Percentiles rank a stretch among this genome's conserved stretches.
Conservation (phyloP, 92 coral and sea anemone genomes). For the Scolanthus callimorphus region DNA sequence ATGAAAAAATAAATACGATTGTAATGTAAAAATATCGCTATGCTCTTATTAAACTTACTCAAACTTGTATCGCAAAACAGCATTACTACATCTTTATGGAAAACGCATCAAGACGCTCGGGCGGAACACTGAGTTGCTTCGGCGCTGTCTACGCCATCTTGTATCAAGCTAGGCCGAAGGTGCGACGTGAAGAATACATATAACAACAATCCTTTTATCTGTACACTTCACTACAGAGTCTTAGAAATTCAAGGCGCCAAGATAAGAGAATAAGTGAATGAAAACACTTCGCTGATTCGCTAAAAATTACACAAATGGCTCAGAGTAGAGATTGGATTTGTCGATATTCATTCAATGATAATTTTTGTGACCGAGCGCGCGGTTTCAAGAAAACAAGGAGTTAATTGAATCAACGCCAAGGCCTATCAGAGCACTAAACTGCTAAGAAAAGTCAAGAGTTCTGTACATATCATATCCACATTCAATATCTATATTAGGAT, state of each 20-base stretch:
- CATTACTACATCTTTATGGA: too few species aligned
- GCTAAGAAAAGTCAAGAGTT: too few species aligned
- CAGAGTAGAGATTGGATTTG: neutral
- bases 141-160: too few species aligned
- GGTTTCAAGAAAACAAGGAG: neutral
- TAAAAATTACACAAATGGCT: neutral
- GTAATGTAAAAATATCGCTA: too few species aligned
- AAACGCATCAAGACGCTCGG: too few species aligned
- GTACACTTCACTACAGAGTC: neutral
- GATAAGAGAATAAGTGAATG: neutral
- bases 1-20: too few species aligned
- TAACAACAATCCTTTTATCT: neutral
- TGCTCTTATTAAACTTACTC: too few species aligned
- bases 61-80: too few species aligned
- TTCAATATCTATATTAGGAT: too few species aligned
- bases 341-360: neutral
- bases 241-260: neutral
- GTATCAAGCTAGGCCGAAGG: constrained; percentile 4
- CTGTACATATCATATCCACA: too few species aligned
- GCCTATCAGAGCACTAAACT: neutral
- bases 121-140: too few species aligned
- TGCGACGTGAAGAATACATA: neutral
- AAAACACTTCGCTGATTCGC: neutral
- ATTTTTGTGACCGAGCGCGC: neutral
- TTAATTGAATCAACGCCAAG: neutral